These are phyloP conservation scores for Eulimnadia texana DNA, from an alignment of 1,140 invertebrate species.

Conservation along the genomic window DNA sequence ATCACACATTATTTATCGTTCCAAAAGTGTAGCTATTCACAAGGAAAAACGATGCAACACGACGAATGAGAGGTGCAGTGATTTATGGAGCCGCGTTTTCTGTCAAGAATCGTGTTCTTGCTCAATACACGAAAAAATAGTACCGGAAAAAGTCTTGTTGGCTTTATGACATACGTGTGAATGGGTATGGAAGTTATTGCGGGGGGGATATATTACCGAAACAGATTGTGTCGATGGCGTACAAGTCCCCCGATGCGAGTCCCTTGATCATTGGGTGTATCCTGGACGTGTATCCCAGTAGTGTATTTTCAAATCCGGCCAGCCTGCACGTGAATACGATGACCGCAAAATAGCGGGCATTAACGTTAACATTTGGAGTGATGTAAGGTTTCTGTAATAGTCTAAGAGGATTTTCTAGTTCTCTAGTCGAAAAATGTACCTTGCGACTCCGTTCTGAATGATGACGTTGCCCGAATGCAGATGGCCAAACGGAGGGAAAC, in stretches of 20 bases:
- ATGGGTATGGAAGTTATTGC: too few relatives aligned
- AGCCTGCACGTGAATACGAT: slow-evolving; percentile 34
- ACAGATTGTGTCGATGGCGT: slow-evolving; percentile 53
- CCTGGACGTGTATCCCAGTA: slow-evolving; percentile 59
- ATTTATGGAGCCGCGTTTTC: too few relatives aligned
- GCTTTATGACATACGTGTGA: not conserved
- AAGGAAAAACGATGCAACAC: too few relatives aligned
- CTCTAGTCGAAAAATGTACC: slow-evolving; percentile 21
- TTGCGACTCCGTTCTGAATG: slow-evolving; percentile 73
- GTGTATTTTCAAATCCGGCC: slow-evolving; percentile 65
- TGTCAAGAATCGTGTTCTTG: too few relatives aligned
- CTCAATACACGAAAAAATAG: too few relatives aligned
- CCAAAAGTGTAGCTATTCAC: too few relatives aligned
- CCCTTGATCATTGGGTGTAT: slow-evolving; percentile 40
- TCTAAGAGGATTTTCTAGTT: slow-evolving; percentile 2
- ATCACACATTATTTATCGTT: too few relatives aligned
- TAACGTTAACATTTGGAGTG: too few relatives aligned
- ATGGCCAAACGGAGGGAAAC: slow-evolving; percentile 71
- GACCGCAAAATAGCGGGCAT: not conserved
- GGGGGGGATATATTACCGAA: slow-evolving; percentile 39
- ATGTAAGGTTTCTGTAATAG: not conserved
- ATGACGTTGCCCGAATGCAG: slow-evolving; percentile 82
- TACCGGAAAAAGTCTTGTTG: too few relatives aligned
- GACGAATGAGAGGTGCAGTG: too few relatives aligned
- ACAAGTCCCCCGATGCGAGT: slow-evolving; percentile 35